Percentiles rank a stretch among this genome's conserved stretches.
phyloP scores from a whole-genome alignment of 2,888 invertebrate genomes.

The Sinelater perroti region DNA sequence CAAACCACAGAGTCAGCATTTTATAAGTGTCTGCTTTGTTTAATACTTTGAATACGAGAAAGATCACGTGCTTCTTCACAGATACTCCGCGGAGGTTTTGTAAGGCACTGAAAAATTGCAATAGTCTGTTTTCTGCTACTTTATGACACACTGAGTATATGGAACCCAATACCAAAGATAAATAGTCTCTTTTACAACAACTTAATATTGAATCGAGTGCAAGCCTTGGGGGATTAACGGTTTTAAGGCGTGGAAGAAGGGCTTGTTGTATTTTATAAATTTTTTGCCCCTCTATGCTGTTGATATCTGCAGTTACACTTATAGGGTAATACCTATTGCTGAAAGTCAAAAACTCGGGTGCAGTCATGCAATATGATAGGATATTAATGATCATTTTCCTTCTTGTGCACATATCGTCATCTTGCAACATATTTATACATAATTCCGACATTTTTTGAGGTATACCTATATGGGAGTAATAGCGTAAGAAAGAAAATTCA shows the following conservation, averaged over 20 bases:
- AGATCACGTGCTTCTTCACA: conserved; percentile 25
- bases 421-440: no score
- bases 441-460: no score
- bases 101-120: conserved; percentile 17
- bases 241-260: conserved; percentile 12
- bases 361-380: no score
- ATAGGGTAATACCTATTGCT: no score
- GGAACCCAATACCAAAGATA: conserved; percentile 24
- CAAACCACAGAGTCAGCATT: neutral
- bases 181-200: conserved; percentile 20
- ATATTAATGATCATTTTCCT: no score
- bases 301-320: no score
- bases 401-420: no score
- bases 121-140: conserved; percentile 20
- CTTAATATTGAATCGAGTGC: conserved; percentile 15
- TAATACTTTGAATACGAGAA: conserved; percentile 12
- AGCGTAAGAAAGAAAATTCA: no score
- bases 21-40: neutral
- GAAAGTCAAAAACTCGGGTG: no score
- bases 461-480: no score
- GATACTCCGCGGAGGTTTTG: conserved; percentile 9
- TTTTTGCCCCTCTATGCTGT: no score
- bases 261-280: conserved; percentile 5
- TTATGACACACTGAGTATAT: conserved; percentile 18
- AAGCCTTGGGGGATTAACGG: conserved; percentile 16